These are phyloP conservation scores for Numenius arquata DNA, from an alignment of 2,113 vertebrate genomes.

Conservation along the genomic window DNA sequence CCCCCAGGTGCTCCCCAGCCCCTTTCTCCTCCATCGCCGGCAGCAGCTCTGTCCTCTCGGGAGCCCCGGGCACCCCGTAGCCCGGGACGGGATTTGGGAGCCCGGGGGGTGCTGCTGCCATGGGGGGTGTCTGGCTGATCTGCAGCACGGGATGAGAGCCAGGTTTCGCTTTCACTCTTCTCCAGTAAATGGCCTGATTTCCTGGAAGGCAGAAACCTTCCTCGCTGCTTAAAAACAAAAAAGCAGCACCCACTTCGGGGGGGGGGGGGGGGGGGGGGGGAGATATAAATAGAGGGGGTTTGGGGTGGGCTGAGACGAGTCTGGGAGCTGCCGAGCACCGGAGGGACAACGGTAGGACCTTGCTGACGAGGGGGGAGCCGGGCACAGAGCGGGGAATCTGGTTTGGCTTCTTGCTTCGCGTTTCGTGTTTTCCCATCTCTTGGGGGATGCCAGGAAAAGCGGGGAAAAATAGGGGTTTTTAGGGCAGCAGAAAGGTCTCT, in stretches of 20 bases:
- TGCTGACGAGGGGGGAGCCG: too few relatives aligned
- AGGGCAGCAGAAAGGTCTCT: not conserved
- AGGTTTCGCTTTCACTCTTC: fast-evolving
- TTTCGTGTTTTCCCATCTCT: not conserved
- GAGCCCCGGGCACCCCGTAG: not conserved
- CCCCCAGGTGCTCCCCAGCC: not conserved
- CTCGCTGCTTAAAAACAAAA: fast-evolving
- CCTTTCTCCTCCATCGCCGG: fast-evolving
- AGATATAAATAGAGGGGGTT: fast-evolving
- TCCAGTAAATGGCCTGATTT: fast-evolving
- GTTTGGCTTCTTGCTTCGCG: fast-evolving
- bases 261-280: too few relatives aligned
- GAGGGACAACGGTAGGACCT: not conserved
- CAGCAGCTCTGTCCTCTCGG: not conserved
- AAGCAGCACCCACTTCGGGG: fast-evolving
- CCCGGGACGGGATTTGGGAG: not conserved
- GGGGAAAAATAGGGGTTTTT: not conserved
- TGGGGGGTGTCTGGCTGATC: not conserved
- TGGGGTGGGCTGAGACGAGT: too few relatives aligned
- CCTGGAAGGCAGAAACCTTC: fast-evolving
- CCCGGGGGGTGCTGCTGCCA: not conserved
- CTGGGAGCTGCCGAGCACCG: fast-evolving
- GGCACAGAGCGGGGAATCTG: not conserved
- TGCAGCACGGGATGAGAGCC: too few relatives aligned
- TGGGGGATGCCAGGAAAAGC: not conserved